phyloP scores from a whole-genome alignment of 2,888 invertebrate genomes.

The Odiellus spinosus region DNA sequence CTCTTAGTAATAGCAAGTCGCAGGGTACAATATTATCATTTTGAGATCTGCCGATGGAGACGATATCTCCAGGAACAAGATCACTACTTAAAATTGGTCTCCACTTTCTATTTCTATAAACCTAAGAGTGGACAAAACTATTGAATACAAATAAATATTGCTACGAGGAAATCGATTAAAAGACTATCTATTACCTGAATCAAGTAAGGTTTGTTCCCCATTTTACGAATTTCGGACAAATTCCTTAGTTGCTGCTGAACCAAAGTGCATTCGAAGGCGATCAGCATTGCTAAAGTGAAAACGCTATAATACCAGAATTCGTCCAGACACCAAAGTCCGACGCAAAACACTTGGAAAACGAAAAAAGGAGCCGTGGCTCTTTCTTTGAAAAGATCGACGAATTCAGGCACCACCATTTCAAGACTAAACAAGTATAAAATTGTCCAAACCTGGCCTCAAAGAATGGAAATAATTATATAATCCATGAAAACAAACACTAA shows the following conservation, averaged over 20 bases:
- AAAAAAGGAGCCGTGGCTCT: slow-evolving; percentile 98
- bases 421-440: slow-evolving; percentile 35
- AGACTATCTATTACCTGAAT: slow-evolving; percentile 43
- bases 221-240: slow-evolving; percentile 96
- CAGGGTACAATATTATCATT: slow-evolving; percentile 87
- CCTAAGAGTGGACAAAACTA: slow-evolving; percentile 34
- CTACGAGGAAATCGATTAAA: no score
- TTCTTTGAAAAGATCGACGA: slow-evolving; percentile 89
- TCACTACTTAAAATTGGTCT: slow-evolving; percentile 67
- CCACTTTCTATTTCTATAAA: slow-evolving; percentile 82
- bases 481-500: slow-evolving; percentile 29
- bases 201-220: slow-evolving; percentile 93
- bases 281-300: slow-evolving; percentile 87
- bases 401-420: slow-evolving; percentile 80
- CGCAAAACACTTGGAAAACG: slow-evolving; percentile 99
- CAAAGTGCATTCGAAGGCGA: slow-evolving; percentile 91
- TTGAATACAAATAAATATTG: no score
- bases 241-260: slow-evolving; percentile 95
- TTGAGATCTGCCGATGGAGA: slow-evolving; percentile 72
- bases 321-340: slow-evolving; percentile 95
- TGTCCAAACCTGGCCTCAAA: not conserved
- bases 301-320: slow-evolving; percentile 96
- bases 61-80: slow-evolving; percentile 86
- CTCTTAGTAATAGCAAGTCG: slow-evolving; percentile 80
- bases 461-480: not conserved